Evolutionary conservation across 1,140 invertebrate species (phyloP), one percentile per base, ranked within the genome.

Genomic region (Lepidurus arcticus): DNA sequence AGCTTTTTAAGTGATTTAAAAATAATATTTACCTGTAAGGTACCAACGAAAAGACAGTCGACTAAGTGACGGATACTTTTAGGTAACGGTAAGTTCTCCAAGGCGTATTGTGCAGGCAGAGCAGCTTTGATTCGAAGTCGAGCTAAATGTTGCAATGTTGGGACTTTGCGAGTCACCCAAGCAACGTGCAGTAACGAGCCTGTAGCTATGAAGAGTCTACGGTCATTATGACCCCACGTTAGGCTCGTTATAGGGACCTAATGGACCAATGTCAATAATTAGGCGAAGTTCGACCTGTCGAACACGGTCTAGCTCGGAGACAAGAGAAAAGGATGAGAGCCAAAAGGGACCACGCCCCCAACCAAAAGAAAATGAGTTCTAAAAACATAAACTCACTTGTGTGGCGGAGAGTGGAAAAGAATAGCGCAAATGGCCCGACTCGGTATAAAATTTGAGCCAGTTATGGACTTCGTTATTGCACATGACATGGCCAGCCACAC

Each of bases 211-310:
- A 98, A 98, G 44, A 99, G 85, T 3, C 96, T 88, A 81, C 95
- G 92, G 83, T 98, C 97, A 85, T 97, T 97, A 87, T 99, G 97
- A 44, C 96, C 97, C 96, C 96, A 99, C 1, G 96, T 98, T 81
- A 99, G 86, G 7, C 96, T 94, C 45, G 94, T 94, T 47, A 98
- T 92, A 7, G 92, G 90, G 81, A 91, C 89, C 92, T 95, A 81
- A 65, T 44, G 53, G 21, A 7, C 53, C 9, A 65, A 65, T 7
- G 53, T 65, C 9, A 21, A 65, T 21, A 65, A 9, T n/a, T 65
- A n/a, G 21, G 53, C n/a, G 16, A 16, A 65, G 6, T 7, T 13
- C 13, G 21, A 1, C 34, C 34, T 34, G 34, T 34, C 34, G 34
- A 34, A 34, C 34, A 34, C 4, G 34, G 34, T 34, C 34, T 34